Conservation (phyloP, 1,140 invertebrate species). For the Drosophila erecta region DNA sequence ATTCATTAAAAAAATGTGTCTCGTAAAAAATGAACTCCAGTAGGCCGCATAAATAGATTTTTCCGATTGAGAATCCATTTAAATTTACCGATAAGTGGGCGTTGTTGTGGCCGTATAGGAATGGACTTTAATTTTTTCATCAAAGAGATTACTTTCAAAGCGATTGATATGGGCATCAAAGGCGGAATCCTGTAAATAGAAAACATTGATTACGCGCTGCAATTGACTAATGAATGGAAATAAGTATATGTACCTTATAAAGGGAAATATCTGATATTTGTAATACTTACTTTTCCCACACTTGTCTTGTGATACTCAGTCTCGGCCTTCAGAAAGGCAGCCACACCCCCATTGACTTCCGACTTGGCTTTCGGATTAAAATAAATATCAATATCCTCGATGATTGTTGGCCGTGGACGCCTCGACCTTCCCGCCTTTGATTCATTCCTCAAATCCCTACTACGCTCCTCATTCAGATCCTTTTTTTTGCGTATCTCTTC, state of each 20-base stretch:
- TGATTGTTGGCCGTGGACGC: neutral
- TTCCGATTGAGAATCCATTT: neutral
- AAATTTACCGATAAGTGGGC: neutral
- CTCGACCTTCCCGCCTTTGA: neutral
- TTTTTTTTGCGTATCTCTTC: slow-evolving; percentile 21
- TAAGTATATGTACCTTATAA: neutral
- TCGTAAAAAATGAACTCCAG: no score
- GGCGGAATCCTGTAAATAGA: neutral
- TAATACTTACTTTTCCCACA: slow-evolving; percentile 13
- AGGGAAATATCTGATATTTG: no score
- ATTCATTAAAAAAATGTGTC: neutral
- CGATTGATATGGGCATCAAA: slow-evolving; percentile 49
- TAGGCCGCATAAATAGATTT: neutral
- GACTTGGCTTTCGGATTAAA: slow-evolving; percentile 25
- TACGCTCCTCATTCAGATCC: neutral
- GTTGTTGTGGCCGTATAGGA: slow-evolving; percentile 49
- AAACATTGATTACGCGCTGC: neutral
- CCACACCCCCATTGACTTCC: slow-evolving; percentile 48
- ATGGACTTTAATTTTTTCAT: slow-evolving; percentile 43
- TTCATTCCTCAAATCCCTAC: neutral
- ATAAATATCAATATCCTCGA: slow-evolving; percentile 30
- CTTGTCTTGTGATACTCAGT: neutral
- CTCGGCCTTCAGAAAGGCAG: slow-evolving; percentile 52
- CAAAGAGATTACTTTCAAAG: slow-evolving; percentile 45
- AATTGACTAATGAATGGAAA: no score